These are phyloP conservation scores for Athalia cordata DNA, from an alignment of 2,888 invertebrate genomes.

Conservation along the genomic window DNA sequence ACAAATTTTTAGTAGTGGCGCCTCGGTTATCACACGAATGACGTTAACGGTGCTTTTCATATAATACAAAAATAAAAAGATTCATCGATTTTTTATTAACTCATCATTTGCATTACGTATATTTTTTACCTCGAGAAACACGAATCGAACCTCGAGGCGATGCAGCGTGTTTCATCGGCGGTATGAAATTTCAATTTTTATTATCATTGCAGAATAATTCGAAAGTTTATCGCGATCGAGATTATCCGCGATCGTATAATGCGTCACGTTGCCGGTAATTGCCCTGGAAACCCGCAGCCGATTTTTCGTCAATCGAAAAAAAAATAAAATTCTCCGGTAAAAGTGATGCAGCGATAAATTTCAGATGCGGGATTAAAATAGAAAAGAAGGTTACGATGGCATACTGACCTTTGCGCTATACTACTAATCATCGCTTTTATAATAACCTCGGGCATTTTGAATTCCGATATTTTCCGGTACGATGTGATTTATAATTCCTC, in stretches of 20 bases:
- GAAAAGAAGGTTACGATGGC: constrained; percentile 19
- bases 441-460: no score
- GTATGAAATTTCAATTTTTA: neutral
- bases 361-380: constrained; percentile 28
- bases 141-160: neutral
- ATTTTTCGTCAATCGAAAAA: no score
- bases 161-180: neutral
- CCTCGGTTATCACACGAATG: constrained; percentile 16
- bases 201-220: neutral
- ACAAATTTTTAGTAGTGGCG: neutral
- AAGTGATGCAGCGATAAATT: neutral
- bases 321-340: no score
- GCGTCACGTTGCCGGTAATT: no score
- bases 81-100: neutral
- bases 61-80: neutral
- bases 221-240: neutral
- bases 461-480: constrained; percentile 9
- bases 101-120: no score
- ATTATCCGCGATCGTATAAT: neutral
- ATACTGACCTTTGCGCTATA: constrained; percentile 26
- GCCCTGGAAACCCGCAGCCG: no score
- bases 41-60: constrained; percentile 34
- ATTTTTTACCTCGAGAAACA: no score
- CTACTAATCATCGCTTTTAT: constrained; percentile 14
- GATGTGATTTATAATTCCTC: constrained; percentile 4